Base-by-base conservation (phyloP, 2,888 invertebrate genomes). In the Lypha dubia region DNA sequence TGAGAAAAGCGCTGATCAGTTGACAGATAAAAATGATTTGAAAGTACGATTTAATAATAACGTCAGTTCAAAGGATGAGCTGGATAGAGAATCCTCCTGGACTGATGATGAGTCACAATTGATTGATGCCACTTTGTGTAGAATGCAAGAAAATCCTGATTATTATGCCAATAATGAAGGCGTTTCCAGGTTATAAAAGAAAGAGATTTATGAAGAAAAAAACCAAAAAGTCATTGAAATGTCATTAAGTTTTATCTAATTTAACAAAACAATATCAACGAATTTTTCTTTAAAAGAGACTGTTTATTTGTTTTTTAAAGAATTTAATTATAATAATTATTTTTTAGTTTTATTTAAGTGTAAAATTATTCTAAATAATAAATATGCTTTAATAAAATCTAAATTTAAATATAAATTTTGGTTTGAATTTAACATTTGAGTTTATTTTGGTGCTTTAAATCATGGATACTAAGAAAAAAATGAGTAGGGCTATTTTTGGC, bases 91-190 rank as follows among this genome's bases (percentile, higher is more conserved):
- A 5, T 41, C 68, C 5, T 41, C 68, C 5, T 62, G 53, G 46
- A 79, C 51, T 13, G 86, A 86, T 60, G 87, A 87, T 74, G 84
- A 82, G 11, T 79, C 83, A 15, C 84, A 86, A 24, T 63, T 87
- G 60, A 86, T 87, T 46, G 82, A 83, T 60, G 28, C 63, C 11
- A 77, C 80, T 73, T 49, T 82, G 35, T 76, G 77, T 74, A 76
- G 74, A 46, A 67, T 70, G 62, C 71, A 80, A 63, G 87, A 87
- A 62, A 83, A 86, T 62, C 83, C 85, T 5, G 87, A 89, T 74
- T 87, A 88, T 35, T 90, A 90, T 87, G 88, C 86, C 24, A 90
- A 91, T n/a, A n/a, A n/a, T 67, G 90, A 90, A 79, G 89, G 88
- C 13, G 76, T 90, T 7, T 91, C 91, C 1, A 87, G 91, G 41